Percentiles rank a stretch among this genome's conserved stretches.
Conservation (phyloP, 2,113 vertebrate species). For the Etheostoma spectabile region DNA sequence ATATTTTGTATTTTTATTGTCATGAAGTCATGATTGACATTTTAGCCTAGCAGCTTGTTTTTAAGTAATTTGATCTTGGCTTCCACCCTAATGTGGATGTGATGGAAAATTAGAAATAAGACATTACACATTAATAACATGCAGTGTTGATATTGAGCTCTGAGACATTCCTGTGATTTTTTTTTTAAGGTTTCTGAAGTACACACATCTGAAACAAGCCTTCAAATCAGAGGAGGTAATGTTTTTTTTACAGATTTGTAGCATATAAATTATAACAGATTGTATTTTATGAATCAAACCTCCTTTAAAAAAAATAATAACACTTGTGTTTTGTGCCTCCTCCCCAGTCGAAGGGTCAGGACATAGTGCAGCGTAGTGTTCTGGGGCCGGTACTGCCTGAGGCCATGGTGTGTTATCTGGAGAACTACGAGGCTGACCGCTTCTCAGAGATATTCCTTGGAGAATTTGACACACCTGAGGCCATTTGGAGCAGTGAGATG, state of each 20-base stretch:
- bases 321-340: not conserved
- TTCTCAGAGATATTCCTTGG: conserved; percentile 99
- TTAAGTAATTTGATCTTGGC: not conserved
- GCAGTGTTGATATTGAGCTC: conserved; percentile 1
- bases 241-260: not conserved
- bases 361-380: conserved; percentile 96
- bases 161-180: conserved; percentile 27
- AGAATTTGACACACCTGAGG: conserved; percentile 98
- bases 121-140: not conserved
- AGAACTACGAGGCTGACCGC: conserved; percentile 97
- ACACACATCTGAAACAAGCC: conserved; percentile 96
- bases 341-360: conserved; percentile 92
- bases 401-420: conserved; percentile 99
- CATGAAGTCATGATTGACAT: not conserved
- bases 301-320: not conserved
- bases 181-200: conserved; percentile 93
- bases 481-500: conserved; percentile 99
- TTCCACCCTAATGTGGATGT: not conserved
- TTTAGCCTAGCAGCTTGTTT: not conserved
- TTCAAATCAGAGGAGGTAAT: conserved; percentile 98
- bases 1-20: not conserved
- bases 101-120: not conserved
- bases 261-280: not conserved
- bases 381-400: conserved; percentile 95
- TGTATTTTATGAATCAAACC: not conserved